Percentiles rank a stretch among this genome's conserved stretches.
Evolutionary conservation across 2,797 vertebrate species (phyloP).

Genomic region (Apodemus agrarius): DNA sequence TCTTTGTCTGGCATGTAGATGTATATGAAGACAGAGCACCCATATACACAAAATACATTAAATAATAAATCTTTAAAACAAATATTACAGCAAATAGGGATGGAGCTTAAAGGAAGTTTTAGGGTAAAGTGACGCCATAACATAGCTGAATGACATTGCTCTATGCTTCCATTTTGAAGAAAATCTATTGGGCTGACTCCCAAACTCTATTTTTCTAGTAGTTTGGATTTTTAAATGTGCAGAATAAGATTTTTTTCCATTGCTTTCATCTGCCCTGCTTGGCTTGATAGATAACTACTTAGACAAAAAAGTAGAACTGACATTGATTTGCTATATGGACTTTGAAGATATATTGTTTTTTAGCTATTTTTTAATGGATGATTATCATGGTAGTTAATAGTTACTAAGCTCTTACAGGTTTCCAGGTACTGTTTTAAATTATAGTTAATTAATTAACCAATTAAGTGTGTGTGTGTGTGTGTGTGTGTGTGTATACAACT

Average conservation of each 20-base stretch:
- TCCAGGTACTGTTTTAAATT: not conserved
- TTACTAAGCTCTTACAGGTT: constrained; percentile 56
- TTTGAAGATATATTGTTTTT: constrained; percentile 25
- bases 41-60: not conserved
- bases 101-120: constrained; percentile 37
- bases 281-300: constrained; percentile 57
- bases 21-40: not conserved
- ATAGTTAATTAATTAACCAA: not conserved
- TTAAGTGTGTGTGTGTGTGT: not conserved
- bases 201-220: constrained; percentile 61
- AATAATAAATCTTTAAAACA: not conserved
- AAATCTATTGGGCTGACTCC: constrained; percentile 55
- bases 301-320: constrained; percentile 40
- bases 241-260: constrained; percentile 68
- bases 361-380: constrained; percentile 45
- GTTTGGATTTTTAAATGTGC: constrained; percentile 71
- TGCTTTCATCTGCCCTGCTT: constrained; percentile 14
- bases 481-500: not conserved
- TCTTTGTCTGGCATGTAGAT: not conserved
- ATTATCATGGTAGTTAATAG: constrained; percentile 31
- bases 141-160: constrained; percentile 65
- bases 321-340: constrained; percentile 61
- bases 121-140: not conserved
- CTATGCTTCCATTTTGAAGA: constrained; percentile 72
- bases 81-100: not conserved